Conservation (phyloP, 2,888 invertebrate genomes). For the Nomada fabriciana region DNA sequence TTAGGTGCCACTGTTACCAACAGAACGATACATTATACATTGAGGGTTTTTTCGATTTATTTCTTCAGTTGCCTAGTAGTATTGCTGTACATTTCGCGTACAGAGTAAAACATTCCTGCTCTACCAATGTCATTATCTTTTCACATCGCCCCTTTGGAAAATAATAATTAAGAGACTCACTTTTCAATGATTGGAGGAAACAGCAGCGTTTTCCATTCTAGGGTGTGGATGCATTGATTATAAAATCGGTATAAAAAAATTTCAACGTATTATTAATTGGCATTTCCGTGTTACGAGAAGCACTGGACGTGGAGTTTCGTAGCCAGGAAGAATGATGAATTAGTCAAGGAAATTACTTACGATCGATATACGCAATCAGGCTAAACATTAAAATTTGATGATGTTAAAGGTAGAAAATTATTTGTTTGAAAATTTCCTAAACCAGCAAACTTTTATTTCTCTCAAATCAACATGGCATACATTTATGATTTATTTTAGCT, state of each 20-base stretch:
- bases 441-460: constrained; percentile 28
- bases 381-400: too few species aligned
- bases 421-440: not conserved
- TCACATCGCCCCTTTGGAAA: not conserved
- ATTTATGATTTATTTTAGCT: constrained; percentile 13
- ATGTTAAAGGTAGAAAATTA: not conserved
- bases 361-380: not conserved
- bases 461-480: constrained; percentile 25
- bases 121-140: not conserved
- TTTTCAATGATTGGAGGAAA: not conserved
- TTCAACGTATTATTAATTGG: constrained; percentile 20
- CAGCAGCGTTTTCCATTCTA: constrained; percentile 7
- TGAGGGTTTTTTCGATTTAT: not conserved
- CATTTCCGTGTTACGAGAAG: not conserved
- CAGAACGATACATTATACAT: constrained; percentile 33
- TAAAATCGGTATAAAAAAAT: constrained; percentile 21
- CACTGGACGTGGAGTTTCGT: not conserved
- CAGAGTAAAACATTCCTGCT: not conserved
- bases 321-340: not conserved
- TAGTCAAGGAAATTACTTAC: too few species aligned
- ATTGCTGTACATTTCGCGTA: not conserved
- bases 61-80: not conserved
- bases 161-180: not conserved
- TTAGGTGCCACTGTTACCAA: constrained; percentile 74
- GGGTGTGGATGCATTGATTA: constrained; percentile 35